Evolutionary conservation across 2,888 invertebrate genomes (phyloP).

Genomic region (Drosophila kambysellisi): DNA sequence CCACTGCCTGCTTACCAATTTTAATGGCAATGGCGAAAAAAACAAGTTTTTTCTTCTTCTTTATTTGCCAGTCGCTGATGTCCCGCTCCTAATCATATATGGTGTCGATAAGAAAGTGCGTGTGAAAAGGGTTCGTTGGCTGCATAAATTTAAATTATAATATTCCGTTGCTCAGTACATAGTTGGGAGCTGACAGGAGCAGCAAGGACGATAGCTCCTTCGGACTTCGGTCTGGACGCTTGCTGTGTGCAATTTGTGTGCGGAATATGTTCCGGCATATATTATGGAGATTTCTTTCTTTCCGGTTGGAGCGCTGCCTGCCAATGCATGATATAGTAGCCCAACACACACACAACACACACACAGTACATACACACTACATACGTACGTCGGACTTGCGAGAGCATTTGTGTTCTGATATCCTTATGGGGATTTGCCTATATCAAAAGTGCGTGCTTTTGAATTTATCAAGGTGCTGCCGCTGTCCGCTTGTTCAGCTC

Average conservation of each 20-base stretch:
- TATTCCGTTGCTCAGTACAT: conserved; percentile 51
- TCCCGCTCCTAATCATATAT: conserved; percentile 65
- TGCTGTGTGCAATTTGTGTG: conserved; percentile 85
- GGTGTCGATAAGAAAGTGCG: conserved; percentile 77
- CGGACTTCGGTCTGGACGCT: conserved; percentile 53
- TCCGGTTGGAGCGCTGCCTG: conserved; percentile 61
- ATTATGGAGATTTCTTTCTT: conserved; percentile 83
- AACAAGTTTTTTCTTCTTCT: conserved; percentile 37
- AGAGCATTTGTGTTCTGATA: conserved; percentile 51
- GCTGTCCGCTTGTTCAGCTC: conserved; percentile 26
- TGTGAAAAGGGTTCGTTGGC: conserved; percentile 76
- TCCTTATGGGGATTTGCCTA: conserved; percentile 71
- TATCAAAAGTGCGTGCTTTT: conserved; percentile 82
- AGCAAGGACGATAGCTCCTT: conserved; percentile 22
- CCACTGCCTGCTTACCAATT: conserved; percentile 23
- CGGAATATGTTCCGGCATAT: conserved; percentile 85
- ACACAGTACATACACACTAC: conserved; percentile 10
- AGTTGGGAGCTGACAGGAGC: conserved; percentile 36
- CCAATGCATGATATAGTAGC: conserved; percentile 75
- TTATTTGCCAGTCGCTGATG: conserved; percentile 42
- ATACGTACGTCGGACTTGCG: conserved; percentile 7
- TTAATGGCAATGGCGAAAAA: conserved; percentile 46
- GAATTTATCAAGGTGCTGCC: conserved; percentile 77
- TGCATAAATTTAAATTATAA: conserved; percentile 83
- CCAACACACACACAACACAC: background rate